Evolutionary conservation across 2,113 vertebrate genomes (phyloP), one percentile per base, ranked within the genome.

Genomic region (Notarius quadriscutis): DNA sequence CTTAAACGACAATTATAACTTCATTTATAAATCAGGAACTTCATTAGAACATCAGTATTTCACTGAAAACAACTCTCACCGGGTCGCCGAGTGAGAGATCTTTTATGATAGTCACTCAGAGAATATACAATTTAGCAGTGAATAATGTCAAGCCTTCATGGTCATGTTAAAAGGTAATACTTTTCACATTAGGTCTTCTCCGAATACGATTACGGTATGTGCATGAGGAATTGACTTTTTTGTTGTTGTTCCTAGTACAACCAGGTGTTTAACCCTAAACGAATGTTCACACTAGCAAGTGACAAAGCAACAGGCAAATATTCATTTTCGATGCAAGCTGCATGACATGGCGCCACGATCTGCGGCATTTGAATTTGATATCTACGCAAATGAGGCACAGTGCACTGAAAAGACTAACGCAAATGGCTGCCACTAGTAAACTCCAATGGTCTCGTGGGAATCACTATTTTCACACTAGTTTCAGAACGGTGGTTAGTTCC

Each of bases 31-130:
- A 50, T 62, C 62, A 74, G 83, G 84, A 62, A 48, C 71, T 83
- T 86, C 63, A 81, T 89, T 75, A 51, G 25, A 83, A 83, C 65
- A 15, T 81, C 74, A 82, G 85, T 60, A 25, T 81, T 15, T 84
- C 67, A 6, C 34, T 79, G 57, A 67, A 65, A 67, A 84, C 34
- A 65, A 86, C 41, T 58, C 62, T 72, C 15, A 27, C 30, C 55
- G 50, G 18, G 11, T n/a, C 11, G 0, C 0, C 12, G 72, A 20
- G 41, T 22, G 25, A 55, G 27, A 74, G 20, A 17, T 84, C 50
- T 84, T 84, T 69, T 22, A 50, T n/a, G 65, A 57, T 57, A 27
- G 71, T 48, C 72, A 55, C 1, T 86, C 51, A n/a, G 20, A 79
- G 51, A 78, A 20, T 22, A 53, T 79, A 77, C 60, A 79, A 12